Percentiles rank a stretch among this genome's conserved stretches.
Conservation (phyloP, 1,140 invertebrate genomes). For the Habropoda laboriosa region DNA sequence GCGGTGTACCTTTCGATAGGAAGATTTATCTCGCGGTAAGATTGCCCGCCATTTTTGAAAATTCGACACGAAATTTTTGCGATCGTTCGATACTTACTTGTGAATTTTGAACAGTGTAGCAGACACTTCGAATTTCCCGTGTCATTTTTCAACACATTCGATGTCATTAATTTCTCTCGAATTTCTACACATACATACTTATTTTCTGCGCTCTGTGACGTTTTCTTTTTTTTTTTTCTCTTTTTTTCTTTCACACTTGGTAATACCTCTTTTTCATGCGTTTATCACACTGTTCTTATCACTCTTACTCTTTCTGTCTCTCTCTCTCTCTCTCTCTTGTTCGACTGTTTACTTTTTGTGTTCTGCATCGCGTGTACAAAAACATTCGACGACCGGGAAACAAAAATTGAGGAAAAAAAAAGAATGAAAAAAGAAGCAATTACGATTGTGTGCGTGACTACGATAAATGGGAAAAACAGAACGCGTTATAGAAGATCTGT, state of each 20-base stretch:
- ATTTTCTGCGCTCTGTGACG: too few species aligned
- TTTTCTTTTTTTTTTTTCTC: constrained; percentile 17
- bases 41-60: too few species aligned
- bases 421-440: too few species aligned
- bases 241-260: constrained; percentile 23
- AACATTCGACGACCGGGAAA: not conserved
- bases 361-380: constrained; percentile 36
- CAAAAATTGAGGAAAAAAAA: not conserved
- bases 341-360: constrained; percentile 38
- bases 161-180: not conserved
- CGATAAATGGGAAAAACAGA: too few species aligned
- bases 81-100: too few species aligned
- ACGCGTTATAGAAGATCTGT: not conserved
- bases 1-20: too few species aligned
- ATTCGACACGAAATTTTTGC: constrained; percentile 47
- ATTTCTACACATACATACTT: constrained; percentile 23
- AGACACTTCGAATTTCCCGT: constrained; percentile 17
- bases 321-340: constrained; percentile 42
- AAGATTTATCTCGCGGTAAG: too few species aligned
- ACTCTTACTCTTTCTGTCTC: constrained; percentile 18
- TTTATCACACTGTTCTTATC: constrained; percentile 28
- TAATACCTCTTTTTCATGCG: constrained; percentile 16
- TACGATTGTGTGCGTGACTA: too few species aligned
- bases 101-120: constrained; percentile 65
- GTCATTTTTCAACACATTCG: constrained; percentile 24